These are phyloP conservation scores for Neoscelio sp. DNA, from an alignment of 2,888 invertebrate genomes.

Conservation along the genomic window DNA sequence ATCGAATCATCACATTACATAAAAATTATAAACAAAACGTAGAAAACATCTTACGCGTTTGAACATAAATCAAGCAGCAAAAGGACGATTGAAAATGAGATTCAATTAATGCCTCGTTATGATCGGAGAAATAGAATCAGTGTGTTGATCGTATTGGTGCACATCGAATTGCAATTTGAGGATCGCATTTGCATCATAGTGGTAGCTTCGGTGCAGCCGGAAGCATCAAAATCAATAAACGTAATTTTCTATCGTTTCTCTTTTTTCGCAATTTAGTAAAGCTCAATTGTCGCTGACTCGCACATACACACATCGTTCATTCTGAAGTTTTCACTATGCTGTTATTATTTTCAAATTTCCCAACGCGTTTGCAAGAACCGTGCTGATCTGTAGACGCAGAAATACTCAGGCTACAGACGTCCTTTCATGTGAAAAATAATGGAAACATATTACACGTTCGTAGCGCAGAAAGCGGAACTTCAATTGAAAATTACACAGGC, in stretches of 20 bases:
- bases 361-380: constrained; percentile 14
- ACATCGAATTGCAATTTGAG: constrained; percentile 43
- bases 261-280: constrained; percentile 54
- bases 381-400: constrained; percentile 18
- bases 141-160: constrained; percentile 47
- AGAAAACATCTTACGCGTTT: constrained; percentile 12
- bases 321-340: constrained; percentile 15
- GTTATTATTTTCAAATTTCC: constrained; percentile 45
- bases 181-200: constrained; percentile 68
- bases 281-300: constrained; percentile 48
- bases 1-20: neutral
- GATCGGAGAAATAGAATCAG: constrained; percentile 44
- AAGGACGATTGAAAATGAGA: constrained; percentile 52
- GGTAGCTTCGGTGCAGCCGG: constrained; percentile 23
- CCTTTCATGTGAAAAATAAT: constrained; percentile 43
- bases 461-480: constrained; percentile 11
- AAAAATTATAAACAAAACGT: constrained; percentile 2
- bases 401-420: constrained; percentile 7
- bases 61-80: constrained; percentile 27
- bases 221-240: constrained; percentile 66
- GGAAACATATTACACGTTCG: constrained; percentile 32
- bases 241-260: constrained; percentile 50
- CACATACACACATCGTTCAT: constrained; percentile 21
- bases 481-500: constrained; percentile 40
- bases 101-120: constrained; percentile 68